A percentile compares a stretch with the other conserved stretches of the same genome.
These are phyloP conservation scores for Tokudaia tokunoshimensis DNA, from an alignment of 2,797 vertebrate genomes.

Conservation along the genomic window DNA sequence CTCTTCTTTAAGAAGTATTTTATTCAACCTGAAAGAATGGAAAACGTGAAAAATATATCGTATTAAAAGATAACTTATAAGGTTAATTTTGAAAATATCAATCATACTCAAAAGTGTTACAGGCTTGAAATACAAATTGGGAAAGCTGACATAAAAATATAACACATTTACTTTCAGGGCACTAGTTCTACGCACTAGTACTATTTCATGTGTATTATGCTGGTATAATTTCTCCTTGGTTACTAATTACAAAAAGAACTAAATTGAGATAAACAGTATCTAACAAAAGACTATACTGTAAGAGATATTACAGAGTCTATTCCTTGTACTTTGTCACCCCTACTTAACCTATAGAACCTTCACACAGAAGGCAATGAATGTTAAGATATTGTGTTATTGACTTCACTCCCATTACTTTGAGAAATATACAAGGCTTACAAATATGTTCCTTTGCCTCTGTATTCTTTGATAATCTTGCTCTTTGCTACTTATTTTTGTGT, in stretches of 20 bases:
- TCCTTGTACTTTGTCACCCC: background rate
- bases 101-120: background rate
- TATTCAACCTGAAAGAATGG: background rate
- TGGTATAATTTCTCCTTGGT: background rate
- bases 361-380: background rate
- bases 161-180: background rate
- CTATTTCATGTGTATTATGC: background rate
- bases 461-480: background rate
- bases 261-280: slow-evolving; percentile 8
- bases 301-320: background rate
- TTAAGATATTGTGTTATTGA: background rate
- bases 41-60: background rate
- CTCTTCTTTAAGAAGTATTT: background rate
- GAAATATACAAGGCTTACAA: background rate
- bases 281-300: background rate
- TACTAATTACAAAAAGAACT: background rate
- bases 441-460: background rate
- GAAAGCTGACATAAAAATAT: background rate
- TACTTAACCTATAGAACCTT: background rate
- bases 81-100: background rate
- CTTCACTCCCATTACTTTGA: background rate
- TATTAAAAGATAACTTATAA: slow-evolving; percentile 10
- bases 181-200: background rate
- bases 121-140: background rate
- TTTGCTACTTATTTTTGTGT: background rate